Conservation (phyloP, 2,888 invertebrate species). For the Girardia tigrina region DNA sequence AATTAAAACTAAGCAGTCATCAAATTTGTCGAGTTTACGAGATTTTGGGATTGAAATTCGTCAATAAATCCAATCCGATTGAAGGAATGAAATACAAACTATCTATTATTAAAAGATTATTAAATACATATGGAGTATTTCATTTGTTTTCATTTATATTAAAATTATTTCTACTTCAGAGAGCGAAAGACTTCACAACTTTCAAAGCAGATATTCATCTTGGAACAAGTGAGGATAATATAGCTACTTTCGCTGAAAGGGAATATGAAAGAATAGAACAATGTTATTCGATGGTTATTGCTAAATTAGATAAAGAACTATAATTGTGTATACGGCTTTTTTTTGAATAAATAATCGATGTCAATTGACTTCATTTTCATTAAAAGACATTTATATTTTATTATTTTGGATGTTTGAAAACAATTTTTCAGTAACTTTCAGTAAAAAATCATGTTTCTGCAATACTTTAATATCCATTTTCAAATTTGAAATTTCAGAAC, state of each 20-base stretch:
- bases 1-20: slow-evolving; percentile 59
- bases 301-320: neutral
- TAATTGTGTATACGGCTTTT: no score
- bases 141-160: neutral
- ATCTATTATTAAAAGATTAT: neutral
- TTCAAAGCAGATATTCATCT: neutral
- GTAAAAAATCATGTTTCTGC: no score
- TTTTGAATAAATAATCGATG: no score
- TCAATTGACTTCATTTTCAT: no score
- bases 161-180: neutral
- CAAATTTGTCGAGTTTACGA: slow-evolving; percentile 67
- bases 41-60: slow-evolving; percentile 59
- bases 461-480: no score
- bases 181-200: neutral
- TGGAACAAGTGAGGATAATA: neutral
- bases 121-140: neutral
- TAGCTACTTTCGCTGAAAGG: neutral
- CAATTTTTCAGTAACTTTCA: no score
- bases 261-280: neutral
- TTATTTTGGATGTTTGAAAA: no score
- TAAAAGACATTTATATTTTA: no score
- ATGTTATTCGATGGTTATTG: neutral
- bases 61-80: neutral
- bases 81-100: neutral
- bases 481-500: no score